A percentile compares a stretch with the other conserved stretches of the same genome.
Evolutionary conservation across 2,888 invertebrate genomes (phyloP).

Genomic region (Seladonia tumulorum): DNA sequence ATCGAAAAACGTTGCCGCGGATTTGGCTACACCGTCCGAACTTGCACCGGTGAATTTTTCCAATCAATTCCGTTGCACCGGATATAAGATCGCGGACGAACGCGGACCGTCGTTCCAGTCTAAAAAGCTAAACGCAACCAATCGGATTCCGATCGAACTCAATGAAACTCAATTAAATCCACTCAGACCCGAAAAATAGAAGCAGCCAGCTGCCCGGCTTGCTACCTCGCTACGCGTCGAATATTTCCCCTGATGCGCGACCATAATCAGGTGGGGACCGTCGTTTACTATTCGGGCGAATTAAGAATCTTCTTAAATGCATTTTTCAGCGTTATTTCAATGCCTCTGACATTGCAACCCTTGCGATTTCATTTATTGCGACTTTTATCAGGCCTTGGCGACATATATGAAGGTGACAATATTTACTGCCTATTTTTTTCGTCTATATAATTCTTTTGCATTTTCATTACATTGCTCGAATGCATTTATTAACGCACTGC

Average conservation of each 20-base stretch:
- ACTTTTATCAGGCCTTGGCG: too few relatives aligned
- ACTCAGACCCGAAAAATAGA: constrained; percentile 47
- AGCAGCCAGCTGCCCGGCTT: background rate
- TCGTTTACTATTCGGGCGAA: too few relatives aligned
- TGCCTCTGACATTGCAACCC: too few relatives aligned
- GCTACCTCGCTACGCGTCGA: background rate
- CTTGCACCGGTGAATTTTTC: constrained; percentile 23
- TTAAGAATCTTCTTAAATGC: too few relatives aligned
- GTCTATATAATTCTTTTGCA: too few relatives aligned
- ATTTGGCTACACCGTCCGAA: constrained; percentile 22
- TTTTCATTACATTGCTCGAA: too few relatives aligned
- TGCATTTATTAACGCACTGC: too few relatives aligned
- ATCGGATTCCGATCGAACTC: constrained; percentile 57
- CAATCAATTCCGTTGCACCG: background rate
- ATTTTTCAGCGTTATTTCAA: too few relatives aligned
- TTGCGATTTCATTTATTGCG: too few relatives aligned
- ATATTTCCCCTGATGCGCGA: background rate
- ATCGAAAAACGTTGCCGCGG: background rate
- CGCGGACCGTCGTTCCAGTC: background rate
- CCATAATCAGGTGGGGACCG: background rate
- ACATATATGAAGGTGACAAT: too few relatives aligned
- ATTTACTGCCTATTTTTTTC: too few relatives aligned
- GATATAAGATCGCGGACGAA: constrained; percentile 29
- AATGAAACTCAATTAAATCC: constrained; percentile 57
- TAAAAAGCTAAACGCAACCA: constrained; percentile 43